Evolutionary conservation across 2,888 invertebrate genomes (phyloP).

Genomic region (Mythimna vitellina): DNA sequence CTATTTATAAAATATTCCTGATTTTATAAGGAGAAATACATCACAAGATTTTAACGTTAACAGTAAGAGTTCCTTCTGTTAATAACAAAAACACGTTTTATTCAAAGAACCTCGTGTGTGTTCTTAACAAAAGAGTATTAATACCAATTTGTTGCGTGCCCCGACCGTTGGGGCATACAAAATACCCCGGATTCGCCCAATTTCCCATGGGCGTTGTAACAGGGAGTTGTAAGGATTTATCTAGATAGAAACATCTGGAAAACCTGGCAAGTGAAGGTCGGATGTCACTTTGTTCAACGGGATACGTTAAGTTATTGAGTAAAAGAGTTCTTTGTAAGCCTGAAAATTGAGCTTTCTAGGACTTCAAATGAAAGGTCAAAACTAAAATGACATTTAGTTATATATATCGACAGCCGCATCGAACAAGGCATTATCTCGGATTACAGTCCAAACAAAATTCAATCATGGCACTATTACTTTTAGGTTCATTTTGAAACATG

Average conservation of each 20-base stretch:
- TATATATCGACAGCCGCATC: no score
- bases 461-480: no score
- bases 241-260: constrained; percentile 34
- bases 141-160: constrained; percentile 34
- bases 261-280: constrained; percentile 15
- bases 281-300: constrained; percentile 12
- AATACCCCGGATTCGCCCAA: constrained; percentile 41
- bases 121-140: constrained; percentile 26
- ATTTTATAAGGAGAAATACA: no score
- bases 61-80: background rate
- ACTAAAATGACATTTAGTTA: background rate
- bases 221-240: constrained; percentile 32
- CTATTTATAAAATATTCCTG: no score
- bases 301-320: constrained; percentile 2
- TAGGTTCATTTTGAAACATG: no score
- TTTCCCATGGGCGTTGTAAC: constrained; percentile 48
- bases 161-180: constrained; percentile 25
- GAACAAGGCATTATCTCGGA: no score
- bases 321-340: background rate
- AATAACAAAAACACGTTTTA: background rate
- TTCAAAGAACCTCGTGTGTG: background rate
- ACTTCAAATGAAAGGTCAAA: no score
- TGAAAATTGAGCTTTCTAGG: background rate
- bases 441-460: no score
- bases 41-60: background rate